Percentiles rank a stretch among this genome's conserved stretches.
Evolutionary conservation across 2,888 invertebrate genomes (phyloP).

Genomic region (Stenchaetothrips biformis): DNA sequence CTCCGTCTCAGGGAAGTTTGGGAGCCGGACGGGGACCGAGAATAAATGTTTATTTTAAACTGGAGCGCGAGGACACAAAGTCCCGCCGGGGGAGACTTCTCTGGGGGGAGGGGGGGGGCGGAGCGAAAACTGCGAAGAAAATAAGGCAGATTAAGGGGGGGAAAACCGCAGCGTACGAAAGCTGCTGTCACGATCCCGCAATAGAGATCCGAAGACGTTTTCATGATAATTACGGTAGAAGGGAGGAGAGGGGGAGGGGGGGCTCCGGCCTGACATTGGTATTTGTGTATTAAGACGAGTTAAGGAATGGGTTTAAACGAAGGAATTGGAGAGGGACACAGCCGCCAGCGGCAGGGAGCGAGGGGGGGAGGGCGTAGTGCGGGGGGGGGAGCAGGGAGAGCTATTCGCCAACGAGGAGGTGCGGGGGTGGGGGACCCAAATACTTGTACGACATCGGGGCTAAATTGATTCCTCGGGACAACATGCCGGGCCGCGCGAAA

Average conservation of each 20-base stretch:
- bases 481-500: background rate
- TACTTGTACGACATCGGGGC: conserved; percentile 11
- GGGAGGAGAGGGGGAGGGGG: background rate
- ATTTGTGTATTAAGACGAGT: conserved; percentile 21
- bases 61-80: too few species aligned
- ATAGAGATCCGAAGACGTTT: conserved; percentile 8
- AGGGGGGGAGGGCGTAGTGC: background rate
- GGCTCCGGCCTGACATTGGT: background rate
- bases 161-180: background rate
- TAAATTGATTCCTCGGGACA: conserved; percentile 23
- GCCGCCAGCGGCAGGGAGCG: background rate
- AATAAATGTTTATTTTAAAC: too few species aligned
- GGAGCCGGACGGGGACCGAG: too few species aligned
- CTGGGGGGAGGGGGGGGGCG: too few species aligned
- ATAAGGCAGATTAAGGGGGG: background rate
- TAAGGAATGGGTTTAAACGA: conserved; percentile 23
- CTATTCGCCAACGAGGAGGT: background rate
- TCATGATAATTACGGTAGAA: background rate
- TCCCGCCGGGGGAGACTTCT: too few species aligned
- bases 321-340: conserved; percentile 23
- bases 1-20: too few species aligned
- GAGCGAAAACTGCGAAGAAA: too few species aligned
- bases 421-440: background rate
- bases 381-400: background rate
- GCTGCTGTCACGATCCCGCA: conserved; percentile 7